phyloP scores from a whole-genome alignment of 1,140 invertebrate genomes.

The Hypothenemus hampei region DNA sequence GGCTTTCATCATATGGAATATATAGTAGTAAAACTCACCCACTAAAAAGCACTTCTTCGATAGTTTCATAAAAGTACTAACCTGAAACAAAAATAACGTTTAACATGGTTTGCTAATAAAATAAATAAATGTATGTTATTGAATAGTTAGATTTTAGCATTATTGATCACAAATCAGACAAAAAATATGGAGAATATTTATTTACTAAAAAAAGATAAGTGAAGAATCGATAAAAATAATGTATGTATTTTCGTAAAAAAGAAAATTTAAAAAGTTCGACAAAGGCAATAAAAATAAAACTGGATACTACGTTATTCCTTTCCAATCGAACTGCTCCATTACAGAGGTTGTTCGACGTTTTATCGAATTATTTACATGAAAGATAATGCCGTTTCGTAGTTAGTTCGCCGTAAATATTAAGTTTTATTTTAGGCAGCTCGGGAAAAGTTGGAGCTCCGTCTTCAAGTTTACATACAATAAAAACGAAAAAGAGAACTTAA shows the following conservation, averaged over 20 bases:
- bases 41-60: too few relatives aligned
- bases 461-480: too few relatives aligned
- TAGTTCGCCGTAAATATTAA: constrained; percentile 9
- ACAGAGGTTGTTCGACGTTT: constrained; percentile 23
- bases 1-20: background rate
- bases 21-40: too few relatives aligned
- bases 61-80: too few relatives aligned
- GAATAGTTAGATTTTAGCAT: background rate
- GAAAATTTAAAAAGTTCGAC: constrained; percentile 1
- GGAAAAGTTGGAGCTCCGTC: too few relatives aligned
- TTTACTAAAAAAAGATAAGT: background rate
- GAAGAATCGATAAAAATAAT: background rate
- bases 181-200: background rate
- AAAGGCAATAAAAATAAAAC: constrained; percentile 23
- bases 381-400: constrained; percentile 20
- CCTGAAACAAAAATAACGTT: too few relatives aligned
- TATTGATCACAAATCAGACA: background rate
- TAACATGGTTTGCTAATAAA: too few relatives aligned
- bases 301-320: constrained; percentile 16
- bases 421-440: too few relatives aligned
- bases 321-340: constrained; percentile 24
- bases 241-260: background rate
- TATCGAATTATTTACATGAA: constrained; percentile 27
- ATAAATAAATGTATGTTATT: too few relatives aligned
- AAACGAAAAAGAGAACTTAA: too few relatives aligned